Conservation (phyloP, 2,888 invertebrate genomes). For the Pogonocherus hispidulus region DNA sequence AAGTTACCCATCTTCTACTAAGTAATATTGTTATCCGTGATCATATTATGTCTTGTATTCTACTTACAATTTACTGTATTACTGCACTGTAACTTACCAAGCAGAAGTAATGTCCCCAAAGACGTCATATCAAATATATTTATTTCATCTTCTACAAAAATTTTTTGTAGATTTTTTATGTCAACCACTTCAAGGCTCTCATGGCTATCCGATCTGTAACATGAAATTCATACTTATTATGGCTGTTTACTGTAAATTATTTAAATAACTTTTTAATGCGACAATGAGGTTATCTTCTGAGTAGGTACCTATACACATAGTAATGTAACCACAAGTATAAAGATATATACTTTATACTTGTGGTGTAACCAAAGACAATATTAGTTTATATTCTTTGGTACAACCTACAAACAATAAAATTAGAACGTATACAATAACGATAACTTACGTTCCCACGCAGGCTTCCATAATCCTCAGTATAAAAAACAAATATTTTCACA, state of each 20-base stretch:
- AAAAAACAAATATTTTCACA: too few relatives aligned
- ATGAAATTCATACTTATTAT: background rate
- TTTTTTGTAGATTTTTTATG: constrained; percentile 55
- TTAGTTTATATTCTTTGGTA: too few relatives aligned
- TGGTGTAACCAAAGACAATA: too few relatives aligned
- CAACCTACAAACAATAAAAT: too few relatives aligned
- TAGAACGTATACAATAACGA: too few relatives aligned
- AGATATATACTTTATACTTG: too few relatives aligned
- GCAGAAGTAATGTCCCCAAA: constrained; percentile 58
- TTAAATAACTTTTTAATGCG: background rate
- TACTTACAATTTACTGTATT: too few relatives aligned
- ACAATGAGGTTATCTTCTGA: background rate
- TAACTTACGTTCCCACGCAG: constrained; percentile 1
- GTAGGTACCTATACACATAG: background rate
- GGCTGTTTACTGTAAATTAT: too few relatives aligned
- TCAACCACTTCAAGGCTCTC: constrained; percentile 57
- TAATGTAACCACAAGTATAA: background rate
- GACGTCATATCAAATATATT: constrained; percentile 61
- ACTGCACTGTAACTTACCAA: constrained; percentile 61
- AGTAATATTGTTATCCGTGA: too few relatives aligned
- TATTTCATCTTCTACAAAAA: constrained; percentile 58
- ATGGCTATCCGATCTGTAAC: constrained; percentile 40
- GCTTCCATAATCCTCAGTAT: constrained; percentile 2
- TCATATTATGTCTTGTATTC: too few relatives aligned
- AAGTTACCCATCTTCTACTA: too few relatives aligned